Percentiles rank a stretch among this genome's conserved stretches.
Evolutionary conservation across 1,140 invertebrate genomes (phyloP).

Genomic region (Drosophila dunni): DNA sequence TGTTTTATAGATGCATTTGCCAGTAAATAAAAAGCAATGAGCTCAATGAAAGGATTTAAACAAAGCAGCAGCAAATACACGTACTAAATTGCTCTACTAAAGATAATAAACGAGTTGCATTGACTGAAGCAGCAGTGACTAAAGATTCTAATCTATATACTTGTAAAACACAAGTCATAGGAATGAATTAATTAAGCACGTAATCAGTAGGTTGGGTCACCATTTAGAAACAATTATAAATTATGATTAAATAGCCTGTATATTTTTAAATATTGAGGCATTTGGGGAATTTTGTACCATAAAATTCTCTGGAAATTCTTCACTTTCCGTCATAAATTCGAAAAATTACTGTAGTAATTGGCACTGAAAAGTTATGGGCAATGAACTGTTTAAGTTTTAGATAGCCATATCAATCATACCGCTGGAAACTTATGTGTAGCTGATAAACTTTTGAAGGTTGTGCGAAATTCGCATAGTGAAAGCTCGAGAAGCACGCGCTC

Average conservation of each 20-base stretch:
- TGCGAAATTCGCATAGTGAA: constrained; percentile 14
- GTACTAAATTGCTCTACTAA: not conserved
- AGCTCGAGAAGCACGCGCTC: constrained; percentile 19
- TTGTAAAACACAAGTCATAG: not conserved
- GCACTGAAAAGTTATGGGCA: too few species aligned
- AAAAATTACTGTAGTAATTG: too few species aligned
- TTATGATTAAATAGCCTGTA: not conserved
- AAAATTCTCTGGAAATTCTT: too few species aligned
- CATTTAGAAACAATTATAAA: constrained; percentile 16
- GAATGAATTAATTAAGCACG: not conserved
- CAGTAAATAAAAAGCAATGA: not conserved
- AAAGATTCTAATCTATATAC: constrained; percentile 20
- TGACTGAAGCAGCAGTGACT: constrained; percentile 12
- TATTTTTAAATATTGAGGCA: too few species aligned
- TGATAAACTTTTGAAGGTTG: constrained; percentile 34
- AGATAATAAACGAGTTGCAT: constrained; percentile 28
- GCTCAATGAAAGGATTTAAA: constrained; percentile 18
- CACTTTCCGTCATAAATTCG: too few species aligned
- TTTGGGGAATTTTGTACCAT: too few species aligned
- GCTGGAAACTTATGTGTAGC: not conserved
- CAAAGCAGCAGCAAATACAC: constrained; percentile 1
- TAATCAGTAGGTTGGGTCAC: constrained; percentile 14
- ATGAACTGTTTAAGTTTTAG: constrained; percentile 2
- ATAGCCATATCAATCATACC: constrained; percentile 7
- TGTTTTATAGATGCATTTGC: constrained; percentile 12